Conservation (phyloP, 2,113 vertebrate genomes). For the Microcebus griseorufus region DNA sequence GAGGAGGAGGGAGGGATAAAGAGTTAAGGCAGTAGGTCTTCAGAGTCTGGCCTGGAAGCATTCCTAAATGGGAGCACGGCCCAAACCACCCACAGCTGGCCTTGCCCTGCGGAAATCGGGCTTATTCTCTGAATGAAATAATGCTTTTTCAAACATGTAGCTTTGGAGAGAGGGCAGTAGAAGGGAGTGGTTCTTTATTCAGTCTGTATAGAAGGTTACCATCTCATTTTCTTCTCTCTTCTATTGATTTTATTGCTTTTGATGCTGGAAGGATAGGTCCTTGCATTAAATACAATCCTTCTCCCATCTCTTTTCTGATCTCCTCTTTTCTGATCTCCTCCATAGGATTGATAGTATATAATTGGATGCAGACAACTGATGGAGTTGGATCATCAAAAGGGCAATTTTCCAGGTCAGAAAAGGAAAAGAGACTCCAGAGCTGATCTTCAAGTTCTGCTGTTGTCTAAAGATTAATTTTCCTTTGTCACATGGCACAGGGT, state of each 20-base stretch:
- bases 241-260: neutral
- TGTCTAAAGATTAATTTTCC: neutral
- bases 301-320: neutral
- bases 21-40: neutral
- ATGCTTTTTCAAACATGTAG: neutral
- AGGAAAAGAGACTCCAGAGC: neutral
- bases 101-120: neutral
- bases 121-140: neutral
- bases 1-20: neutral
- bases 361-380: neutral
- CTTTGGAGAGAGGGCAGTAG: neutral
- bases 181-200: neutral
- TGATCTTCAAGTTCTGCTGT: neutral
- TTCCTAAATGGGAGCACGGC: slow-evolving; percentile 2
- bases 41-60: neutral
- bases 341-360: neutral
- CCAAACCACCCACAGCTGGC: neutral
- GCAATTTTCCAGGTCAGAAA: neutral
- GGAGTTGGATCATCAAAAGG: neutral
- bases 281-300: neutral
- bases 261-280: neutral
- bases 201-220: neutral
- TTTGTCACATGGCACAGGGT: neutral
- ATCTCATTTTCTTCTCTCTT: neutral
- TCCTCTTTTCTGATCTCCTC: neutral